Evolutionary conservation across 2,113 vertebrate genomes (phyloP).

Genomic region (Ia io): DNA sequence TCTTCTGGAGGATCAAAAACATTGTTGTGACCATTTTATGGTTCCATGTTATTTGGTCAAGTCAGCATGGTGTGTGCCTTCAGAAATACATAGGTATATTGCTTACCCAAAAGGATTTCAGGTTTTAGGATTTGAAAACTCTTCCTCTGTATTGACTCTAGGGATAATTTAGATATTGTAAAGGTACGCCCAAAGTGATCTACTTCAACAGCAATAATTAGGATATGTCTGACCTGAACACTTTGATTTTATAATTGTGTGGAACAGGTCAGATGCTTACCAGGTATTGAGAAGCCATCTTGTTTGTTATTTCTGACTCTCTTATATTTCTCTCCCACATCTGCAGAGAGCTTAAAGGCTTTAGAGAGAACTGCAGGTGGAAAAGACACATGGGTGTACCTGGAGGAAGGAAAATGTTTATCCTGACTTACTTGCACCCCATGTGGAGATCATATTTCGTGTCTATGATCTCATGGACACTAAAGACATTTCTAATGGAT

Average conservation of each 20-base stretch:
- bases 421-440: not conserved
- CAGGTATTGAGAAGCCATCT: not conserved
- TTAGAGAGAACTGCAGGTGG: not conserved
- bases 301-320: not conserved
- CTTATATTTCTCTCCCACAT: not conserved
- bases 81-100: not conserved
- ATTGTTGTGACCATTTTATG: not conserved
- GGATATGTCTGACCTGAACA: not conserved
- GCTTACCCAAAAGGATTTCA: not conserved
- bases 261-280: conserved; percentile 1
- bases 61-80: not conserved
- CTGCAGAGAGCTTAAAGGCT: conserved; percentile 25
- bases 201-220: conserved; percentile 10
- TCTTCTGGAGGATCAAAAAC: not conserved
- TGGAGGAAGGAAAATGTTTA: not conserved
- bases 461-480: not conserved
- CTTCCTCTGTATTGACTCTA: not conserved
- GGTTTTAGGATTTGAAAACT: not conserved
- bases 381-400: not conserved
- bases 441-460: not conserved
- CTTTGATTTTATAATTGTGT: conserved; percentile 3
- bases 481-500: not conserved
- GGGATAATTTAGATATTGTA: not conserved
- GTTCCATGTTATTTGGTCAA: not conserved
- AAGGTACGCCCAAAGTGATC: not conserved